Percentiles rank a stretch among this genome's conserved stretches.
phyloP scores from a whole-genome alignment of 2,113 vertebrate species.

The Pao palembangensis region DNA sequence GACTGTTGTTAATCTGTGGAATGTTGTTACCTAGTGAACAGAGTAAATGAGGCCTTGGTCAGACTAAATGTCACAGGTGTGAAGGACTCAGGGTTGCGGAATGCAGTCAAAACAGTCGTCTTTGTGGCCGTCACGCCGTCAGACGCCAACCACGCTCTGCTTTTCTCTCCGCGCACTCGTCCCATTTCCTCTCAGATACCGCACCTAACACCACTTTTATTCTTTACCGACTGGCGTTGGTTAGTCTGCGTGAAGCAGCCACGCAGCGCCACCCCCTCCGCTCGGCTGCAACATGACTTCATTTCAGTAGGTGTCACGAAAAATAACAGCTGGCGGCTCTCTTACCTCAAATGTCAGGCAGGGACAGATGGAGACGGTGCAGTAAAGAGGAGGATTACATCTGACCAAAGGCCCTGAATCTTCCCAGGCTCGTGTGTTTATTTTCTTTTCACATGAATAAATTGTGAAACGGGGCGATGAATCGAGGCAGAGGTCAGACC shows the following conservation, averaged over 20 bases:
- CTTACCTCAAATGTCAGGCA: conserved; percentile 41
- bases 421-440: background rate
- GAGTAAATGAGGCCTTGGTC: conserved; percentile 64
- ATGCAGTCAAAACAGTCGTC: conserved; percentile 66
- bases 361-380: conserved; percentile 40
- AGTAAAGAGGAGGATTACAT: conserved; percentile 44
- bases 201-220: no score
- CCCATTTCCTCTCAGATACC: conserved; percentile 26
- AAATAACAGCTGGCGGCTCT: conserved; percentile 48
- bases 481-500: no score
- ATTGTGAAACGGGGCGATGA: no score
- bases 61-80: conserved; percentile 72
- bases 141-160: conserved; percentile 27
- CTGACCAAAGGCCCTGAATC: conserved; percentile 16
- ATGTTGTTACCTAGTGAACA: conserved; percentile 70
- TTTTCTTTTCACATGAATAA: no score
- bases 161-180: conserved; percentile 11
- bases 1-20: conserved; percentile 63
- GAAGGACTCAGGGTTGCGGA: conserved; percentile 64
- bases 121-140: conserved; percentile 50
- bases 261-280: background rate
- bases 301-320: conserved; percentile 60
- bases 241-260: no score
- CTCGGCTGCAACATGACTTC: conserved; percentile 37
- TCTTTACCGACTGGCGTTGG: no score